Evolutionary conservation across 2,113 vertebrate species (phyloP), one percentile per base, ranked within the genome.

Genomic region (Jaculus jaculus): DNA sequence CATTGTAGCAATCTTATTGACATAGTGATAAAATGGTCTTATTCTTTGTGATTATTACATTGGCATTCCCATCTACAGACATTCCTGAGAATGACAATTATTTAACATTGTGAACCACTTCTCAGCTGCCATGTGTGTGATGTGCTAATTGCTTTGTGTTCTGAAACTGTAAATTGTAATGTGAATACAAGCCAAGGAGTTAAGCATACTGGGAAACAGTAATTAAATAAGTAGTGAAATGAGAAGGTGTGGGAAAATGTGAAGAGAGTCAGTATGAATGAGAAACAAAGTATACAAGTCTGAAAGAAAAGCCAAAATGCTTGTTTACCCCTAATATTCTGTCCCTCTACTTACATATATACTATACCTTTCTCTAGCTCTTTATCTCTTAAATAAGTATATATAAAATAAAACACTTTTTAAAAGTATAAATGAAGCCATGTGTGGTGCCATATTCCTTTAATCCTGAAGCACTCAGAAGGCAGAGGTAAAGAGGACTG

Each of bases 111-210:
- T 42, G 61, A 80, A 94, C 80, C 21, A 1, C 74, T 93, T 93
- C n/a, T 91, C 58, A 93, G 37, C 77, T 84, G 47, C 28, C 61
- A 68, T 39, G 34, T 87, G 20, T 23, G 18, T 28, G 34, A 51
- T 79, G 5, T 51, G 32, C 30, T 95, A 63, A 71, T 26, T 89
- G 51, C 78, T 83, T 83, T 91, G 54, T 90, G 69, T 93, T 94
- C 83, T 83, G 60, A 47, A 95, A 89, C 37, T 79, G 79, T 30
- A 32, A 88, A 74, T 58, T 72, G 20, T n/a, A 80, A 92, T 89
- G 39, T 21, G 69, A 92, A 73, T 7, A 68, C 61, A 82, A 65
- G 34, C 37, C 78, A 78, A 16, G 82, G 84, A 94, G 72, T 63
- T 89, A 63, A 93, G 91, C 73, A 92, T n/a, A 75, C 74, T 66